A percentile compares a stretch with the other conserved stretches of the same genome.
phyloP scores from a whole-genome alignment of 1,140 invertebrate species.

The Drosophila bifasciata region DNA sequence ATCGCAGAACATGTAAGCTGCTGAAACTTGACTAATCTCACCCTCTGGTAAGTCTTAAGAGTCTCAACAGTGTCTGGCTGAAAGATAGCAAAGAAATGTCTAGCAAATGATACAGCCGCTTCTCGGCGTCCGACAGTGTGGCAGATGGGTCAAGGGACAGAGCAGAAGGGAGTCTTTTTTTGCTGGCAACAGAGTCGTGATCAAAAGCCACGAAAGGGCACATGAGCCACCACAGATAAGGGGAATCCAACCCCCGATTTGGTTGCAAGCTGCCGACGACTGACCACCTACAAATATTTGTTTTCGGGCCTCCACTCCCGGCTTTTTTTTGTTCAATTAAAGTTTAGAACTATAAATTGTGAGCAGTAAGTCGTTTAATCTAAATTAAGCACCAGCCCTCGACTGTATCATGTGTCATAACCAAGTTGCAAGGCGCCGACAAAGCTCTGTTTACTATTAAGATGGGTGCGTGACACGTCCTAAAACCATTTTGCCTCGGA shows the following conservation, averaged over 20 bases:
- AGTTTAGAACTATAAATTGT: slow-evolving; percentile 80
- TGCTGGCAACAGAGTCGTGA: slow-evolving; percentile 72
- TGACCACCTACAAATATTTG: slow-evolving; percentile 78
- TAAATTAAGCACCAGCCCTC: slow-evolving; percentile 76
- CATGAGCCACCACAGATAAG: slow-evolving; percentile 12
- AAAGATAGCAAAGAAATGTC: slow-evolving; percentile 21
- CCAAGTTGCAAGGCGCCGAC: slow-evolving; percentile 79
- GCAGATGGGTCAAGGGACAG: background rate
- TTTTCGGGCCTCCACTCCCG: slow-evolving; percentile 30
- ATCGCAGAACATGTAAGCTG: slow-evolving; percentile 52
- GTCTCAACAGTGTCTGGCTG: slow-evolving; percentile 2
- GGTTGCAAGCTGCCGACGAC: background rate
- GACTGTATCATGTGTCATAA: slow-evolving; percentile 79
- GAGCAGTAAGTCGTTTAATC: slow-evolving; percentile 79
- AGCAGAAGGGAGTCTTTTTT: background rate
- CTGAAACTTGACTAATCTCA: slow-evolving; percentile 18
- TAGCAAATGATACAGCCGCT: slow-evolving; percentile 40
- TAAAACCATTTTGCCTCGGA: background rate
- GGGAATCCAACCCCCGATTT: background rate
- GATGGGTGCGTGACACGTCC: slow-evolving; percentile 27
- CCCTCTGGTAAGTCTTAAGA: background rate
- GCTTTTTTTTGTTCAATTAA: slow-evolving; percentile 73
- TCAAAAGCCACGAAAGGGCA: slow-evolving; percentile 64
- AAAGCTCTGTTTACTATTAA: slow-evolving; percentile 24
- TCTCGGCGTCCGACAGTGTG: slow-evolving; percentile 63